Evolutionary conservation across 2,888 invertebrate genomes (phyloP).

Genomic region (Cheilosia impressa): DNA sequence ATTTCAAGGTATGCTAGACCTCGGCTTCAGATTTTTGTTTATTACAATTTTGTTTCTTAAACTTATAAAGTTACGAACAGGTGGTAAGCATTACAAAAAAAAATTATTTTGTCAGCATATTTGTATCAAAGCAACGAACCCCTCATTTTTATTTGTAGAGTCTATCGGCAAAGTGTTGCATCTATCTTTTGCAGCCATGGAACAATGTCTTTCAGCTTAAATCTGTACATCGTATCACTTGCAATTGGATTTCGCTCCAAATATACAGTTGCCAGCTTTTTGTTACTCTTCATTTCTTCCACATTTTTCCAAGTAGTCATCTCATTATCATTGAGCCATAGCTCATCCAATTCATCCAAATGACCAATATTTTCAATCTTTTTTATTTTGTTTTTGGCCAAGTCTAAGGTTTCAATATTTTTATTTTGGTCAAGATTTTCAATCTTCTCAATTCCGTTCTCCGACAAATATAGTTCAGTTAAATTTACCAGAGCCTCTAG

Average conservation of each 20-base stretch:
- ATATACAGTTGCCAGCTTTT: conserved; percentile 92
- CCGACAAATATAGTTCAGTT: conserved; percentile 95
- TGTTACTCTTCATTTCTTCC: conserved; percentile 88
- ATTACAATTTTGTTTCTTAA: no score
- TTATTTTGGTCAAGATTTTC: conserved; percentile 90
- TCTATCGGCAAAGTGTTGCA: conserved; percentile 91
- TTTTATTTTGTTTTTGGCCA: conserved; percentile 94
- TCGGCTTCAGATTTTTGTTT: no score
- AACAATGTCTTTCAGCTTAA: conserved; percentile 94
- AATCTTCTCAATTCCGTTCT: conserved; percentile 93
- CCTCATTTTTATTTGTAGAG: not conserved
- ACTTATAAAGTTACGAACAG: no score
- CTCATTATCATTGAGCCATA: conserved; percentile 98
- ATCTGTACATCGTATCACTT: conserved; percentile 92
- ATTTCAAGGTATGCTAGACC: no score
- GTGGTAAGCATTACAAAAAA: no score
- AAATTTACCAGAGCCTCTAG: conserved; percentile 89
- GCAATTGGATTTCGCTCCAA: conserved; percentile 96
- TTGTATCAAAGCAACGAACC: no score
- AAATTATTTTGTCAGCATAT: no score
- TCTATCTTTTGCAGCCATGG: conserved; percentile 96
- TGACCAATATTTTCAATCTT: conserved; percentile 91
- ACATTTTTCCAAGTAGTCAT: conserved; percentile 93
- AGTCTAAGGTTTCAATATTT: conserved; percentile 92
- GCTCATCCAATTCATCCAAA: conserved; percentile 92